phyloP scores from a whole-genome alignment of 2,888 invertebrate species.

The Zootermopsis nevadensis region DNA sequence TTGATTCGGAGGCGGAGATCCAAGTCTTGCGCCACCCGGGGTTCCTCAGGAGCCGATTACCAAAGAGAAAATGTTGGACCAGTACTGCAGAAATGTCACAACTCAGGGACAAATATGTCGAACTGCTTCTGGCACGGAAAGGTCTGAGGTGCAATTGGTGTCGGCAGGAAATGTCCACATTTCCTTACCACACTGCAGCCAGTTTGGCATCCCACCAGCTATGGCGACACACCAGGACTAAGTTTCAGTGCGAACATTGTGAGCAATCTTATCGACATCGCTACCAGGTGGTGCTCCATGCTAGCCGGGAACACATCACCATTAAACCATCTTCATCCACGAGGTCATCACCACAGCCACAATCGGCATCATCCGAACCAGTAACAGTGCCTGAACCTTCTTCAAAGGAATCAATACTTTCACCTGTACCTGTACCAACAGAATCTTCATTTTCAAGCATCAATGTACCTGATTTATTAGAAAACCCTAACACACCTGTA shows the following conservation, averaged over 20 bases:
- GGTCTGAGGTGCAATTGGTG: constrained; percentile 59
- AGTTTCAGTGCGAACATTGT: constrained; percentile 66
- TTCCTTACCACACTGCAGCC: constrained; percentile 64
- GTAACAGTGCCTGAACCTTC: constrained; percentile 51
- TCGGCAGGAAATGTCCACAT: constrained; percentile 60
- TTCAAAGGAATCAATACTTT: constrained; percentile 45
- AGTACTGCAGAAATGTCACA: constrained; percentile 56
- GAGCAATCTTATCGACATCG: constrained; percentile 63
- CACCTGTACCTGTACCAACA: constrained; percentile 50
- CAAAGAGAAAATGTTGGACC: constrained; percentile 9
- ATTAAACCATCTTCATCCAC: constrained; percentile 41
- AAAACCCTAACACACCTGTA: constrained; percentile 38
- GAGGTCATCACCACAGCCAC: constrained; percentile 22
- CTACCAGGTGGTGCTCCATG: constrained; percentile 66
- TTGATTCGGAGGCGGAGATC: constrained; percentile 56
- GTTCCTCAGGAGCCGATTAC: constrained; percentile 18
- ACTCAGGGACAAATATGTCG: constrained; percentile 61
- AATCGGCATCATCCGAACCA: constrained; percentile 39
- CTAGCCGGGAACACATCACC: constrained; percentile 62
- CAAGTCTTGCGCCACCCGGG: constrained; percentile 59
- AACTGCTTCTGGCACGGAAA: constrained; percentile 60
- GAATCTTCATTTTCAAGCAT: constrained; percentile 46
- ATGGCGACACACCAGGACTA: constrained; percentile 65
- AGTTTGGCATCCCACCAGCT: constrained; percentile 65
- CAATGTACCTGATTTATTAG: constrained; percentile 51